Evolutionary conservation across 2,797 vertebrate species (phyloP).

Genomic region (Sebastiscus albofasciatus): DNA sequence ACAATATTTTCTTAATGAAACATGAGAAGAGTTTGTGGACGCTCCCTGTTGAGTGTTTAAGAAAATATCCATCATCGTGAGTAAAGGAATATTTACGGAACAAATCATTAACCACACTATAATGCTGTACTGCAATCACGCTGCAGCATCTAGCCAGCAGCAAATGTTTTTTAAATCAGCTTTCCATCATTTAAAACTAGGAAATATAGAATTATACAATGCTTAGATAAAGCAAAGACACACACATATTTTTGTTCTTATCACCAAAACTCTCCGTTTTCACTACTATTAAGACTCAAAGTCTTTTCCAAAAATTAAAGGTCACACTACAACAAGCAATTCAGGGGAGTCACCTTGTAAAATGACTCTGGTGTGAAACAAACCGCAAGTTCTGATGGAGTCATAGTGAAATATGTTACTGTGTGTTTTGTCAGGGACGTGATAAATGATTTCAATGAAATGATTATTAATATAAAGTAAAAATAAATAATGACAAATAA

Average conservation of each 20-base stretch:
- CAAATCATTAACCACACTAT: background rate
- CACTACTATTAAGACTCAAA: background rate
- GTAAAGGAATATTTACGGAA: background rate
- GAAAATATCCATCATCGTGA: background rate
- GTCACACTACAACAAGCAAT: background rate
- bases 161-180: background rate
- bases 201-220: background rate
- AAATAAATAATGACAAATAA: background rate
- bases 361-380: background rate
- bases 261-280: background rate
- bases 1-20: slow-evolving; percentile 5
- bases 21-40: background rate
- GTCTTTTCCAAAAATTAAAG: background rate
- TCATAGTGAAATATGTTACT: background rate
- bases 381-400: slow-evolving; percentile 7
- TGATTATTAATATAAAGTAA: background rate
- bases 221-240: background rate
- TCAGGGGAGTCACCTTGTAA: slow-evolving; percentile 10
- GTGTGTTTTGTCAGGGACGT: background rate
- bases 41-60: slow-evolving; percentile 8
- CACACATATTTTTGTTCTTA: background rate
- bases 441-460: background rate
- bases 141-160: background rate
- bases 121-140: background rate
- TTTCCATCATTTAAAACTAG: background rate